Percentiles rank a stretch among this genome's conserved stretches.
phyloP scores from a whole-genome alignment of 2,113 vertebrate genomes.

The Aegithalos caudatus region DNA sequence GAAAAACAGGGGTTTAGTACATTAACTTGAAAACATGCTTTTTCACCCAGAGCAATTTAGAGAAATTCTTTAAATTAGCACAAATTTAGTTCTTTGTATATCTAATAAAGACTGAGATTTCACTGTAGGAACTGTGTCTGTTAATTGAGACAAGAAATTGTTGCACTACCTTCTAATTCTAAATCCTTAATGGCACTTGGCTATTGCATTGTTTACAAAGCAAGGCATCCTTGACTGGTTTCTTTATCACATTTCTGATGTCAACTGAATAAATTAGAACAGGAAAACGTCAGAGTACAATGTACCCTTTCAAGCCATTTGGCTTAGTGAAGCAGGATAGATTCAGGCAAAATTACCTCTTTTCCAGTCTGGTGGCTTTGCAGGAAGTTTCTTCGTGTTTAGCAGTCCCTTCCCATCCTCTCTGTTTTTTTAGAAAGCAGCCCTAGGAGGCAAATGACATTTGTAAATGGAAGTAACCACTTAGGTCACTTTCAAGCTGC shows the following conservation, averaged over 20 bases:
- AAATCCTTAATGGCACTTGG: not conserved
- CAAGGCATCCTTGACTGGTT: slow-evolving; percentile 20
- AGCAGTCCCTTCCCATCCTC: not conserved
- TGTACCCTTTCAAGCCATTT: not conserved
- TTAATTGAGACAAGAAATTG: not conserved
- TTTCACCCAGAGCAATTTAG: not conserved
- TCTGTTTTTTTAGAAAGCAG: not conserved
- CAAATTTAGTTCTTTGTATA: not conserved
- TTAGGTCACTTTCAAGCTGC: not conserved
- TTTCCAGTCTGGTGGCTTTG: slow-evolving; percentile 40
- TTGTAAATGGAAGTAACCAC: not conserved
- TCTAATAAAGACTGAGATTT: not conserved
- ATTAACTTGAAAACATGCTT: not conserved
- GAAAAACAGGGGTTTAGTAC: not conserved
- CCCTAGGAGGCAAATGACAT: not conserved
- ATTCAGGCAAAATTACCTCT: slow-evolving; percentile 31
- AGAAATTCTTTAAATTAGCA: slow-evolving; percentile 2
- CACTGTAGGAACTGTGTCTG: not conserved
- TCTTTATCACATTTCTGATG: slow-evolving; percentile 44
- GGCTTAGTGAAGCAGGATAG: not conserved
- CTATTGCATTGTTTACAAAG: slow-evolving; percentile 36
- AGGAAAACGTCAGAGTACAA: not conserved
- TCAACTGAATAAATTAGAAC: slow-evolving; percentile 44
- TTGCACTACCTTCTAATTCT: not conserved
- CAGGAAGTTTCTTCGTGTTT: slow-evolving; percentile 8